Evolutionary conservation across 92 coral and sea anemone genomes (phyloP).

Genomic region (Ricordea florida): DNA sequence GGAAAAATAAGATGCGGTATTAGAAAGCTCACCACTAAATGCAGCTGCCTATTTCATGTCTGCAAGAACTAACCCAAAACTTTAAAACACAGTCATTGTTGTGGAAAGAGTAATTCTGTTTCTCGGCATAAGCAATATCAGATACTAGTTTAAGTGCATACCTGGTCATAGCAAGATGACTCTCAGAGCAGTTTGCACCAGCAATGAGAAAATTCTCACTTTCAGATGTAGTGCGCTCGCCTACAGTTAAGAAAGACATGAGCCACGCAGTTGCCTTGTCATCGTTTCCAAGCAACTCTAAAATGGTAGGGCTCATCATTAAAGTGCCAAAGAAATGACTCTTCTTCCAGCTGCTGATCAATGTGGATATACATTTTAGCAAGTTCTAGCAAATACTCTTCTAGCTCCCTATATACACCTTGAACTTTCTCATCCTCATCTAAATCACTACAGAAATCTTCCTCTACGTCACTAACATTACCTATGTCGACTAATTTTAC

Average conservation of each 20-base stretch:
- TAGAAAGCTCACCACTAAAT: conserved; percentile 56
- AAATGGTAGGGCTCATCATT: conserved; percentile 51
- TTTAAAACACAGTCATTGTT: neutral
- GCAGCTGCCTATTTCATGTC: conserved; percentile 76
- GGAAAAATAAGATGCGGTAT: conserved; percentile 56
- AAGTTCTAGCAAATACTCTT: conserved; percentile 35
- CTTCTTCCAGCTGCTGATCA: conserved; percentile 24
- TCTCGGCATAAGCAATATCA: conserved; percentile 22
- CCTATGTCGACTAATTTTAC: conserved; percentile 48
- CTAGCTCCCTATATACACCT: conserved; percentile 53
- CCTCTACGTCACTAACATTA: conserved; percentile 18
- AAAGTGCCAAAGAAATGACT: conserved; percentile 43
- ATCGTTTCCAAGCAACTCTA: conserved; percentile 54
- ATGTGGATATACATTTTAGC: conserved; percentile 51
- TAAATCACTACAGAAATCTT: conserved; percentile 33
- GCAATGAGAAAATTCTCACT: conserved; percentile 37
- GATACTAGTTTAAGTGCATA: conserved; percentile 9
- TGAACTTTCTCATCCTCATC: conserved; percentile 39
- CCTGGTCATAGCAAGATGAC: conserved; percentile 31
- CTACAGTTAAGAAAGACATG: conserved; percentile 37
- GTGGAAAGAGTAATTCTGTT: conserved; percentile 8
- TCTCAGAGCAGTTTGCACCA: conserved; percentile 59
- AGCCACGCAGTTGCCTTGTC: conserved; percentile 64
- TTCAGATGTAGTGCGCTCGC: conserved; percentile 27
- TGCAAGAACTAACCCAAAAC: conserved; percentile 61